Conservation (phyloP, 2,797 vertebrate genomes). For the Helostoma temminkii region DNA sequence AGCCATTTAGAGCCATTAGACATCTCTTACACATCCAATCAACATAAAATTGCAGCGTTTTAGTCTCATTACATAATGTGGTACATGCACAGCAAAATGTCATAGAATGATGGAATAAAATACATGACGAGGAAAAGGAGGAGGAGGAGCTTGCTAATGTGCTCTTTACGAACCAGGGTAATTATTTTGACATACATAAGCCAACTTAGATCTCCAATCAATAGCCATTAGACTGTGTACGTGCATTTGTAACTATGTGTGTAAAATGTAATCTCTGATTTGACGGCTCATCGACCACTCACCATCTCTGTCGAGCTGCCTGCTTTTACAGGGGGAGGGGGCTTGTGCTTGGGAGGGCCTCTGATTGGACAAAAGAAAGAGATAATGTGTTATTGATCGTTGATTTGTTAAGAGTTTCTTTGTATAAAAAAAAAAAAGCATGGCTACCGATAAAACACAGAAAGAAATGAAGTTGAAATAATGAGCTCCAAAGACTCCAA, state of each 20-base stretch:
- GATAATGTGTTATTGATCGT: constrained; percentile 20
- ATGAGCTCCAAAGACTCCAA: not conserved
- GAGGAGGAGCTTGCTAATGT: constrained; percentile 48
- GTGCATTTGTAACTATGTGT: constrained; percentile 27
- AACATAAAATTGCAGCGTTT: constrained; percentile 48
- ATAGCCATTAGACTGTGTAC: constrained; percentile 74
- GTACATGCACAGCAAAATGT: constrained; percentile 24
- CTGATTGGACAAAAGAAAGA: constrained; percentile 72
- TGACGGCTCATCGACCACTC: constrained; percentile 61
- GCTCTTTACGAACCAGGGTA: constrained; percentile 66
- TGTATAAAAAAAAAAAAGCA: constrained; percentile 16
- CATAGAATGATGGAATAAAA: constrained; percentile 41
- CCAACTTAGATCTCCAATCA: constrained; percentile 70
- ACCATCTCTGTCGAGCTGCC: constrained; percentile 84
- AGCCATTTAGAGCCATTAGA: constrained; percentile 31
- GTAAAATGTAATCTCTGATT: constrained; percentile 51
- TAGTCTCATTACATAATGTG: constrained; percentile 42
- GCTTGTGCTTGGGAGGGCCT: constrained; percentile 85
- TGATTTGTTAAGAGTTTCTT: constrained; percentile 24
- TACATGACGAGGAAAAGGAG: not conserved
- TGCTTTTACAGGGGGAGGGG: constrained; percentile 81
- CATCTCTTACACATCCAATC: constrained; percentile 46
- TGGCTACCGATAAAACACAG: not conserved
- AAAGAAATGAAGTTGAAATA: not conserved
- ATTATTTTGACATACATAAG: constrained; percentile 70